A percentile compares a stretch with the other conserved stretches of the same genome.
Conservation (phyloP, 2,797 vertebrate genomes). For the Fistularia tabacaria region DNA sequence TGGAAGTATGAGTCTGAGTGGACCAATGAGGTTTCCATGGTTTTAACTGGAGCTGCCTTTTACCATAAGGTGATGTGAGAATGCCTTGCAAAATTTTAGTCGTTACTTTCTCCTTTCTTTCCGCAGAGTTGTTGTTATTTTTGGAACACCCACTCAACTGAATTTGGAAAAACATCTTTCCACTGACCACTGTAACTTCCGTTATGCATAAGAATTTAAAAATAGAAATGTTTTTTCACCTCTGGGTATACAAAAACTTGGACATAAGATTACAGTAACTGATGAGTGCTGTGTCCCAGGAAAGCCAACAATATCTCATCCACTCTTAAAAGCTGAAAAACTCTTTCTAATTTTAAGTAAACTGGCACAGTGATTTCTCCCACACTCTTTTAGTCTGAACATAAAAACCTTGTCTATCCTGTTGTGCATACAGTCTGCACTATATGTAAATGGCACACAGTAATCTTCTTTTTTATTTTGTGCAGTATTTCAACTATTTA, state of each 20-base stretch:
- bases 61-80: slow-evolving; percentile 89
- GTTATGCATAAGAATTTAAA: neutral
- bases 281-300: slow-evolving; percentile 24
- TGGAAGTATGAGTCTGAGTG: slow-evolving; percentile 99
- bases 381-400: slow-evolving; percentile 7
- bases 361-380: slow-evolving; percentile 8
- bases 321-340: slow-evolving; percentile 25
- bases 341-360: slow-evolving; percentile 23
- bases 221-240: neutral
- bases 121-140: slow-evolving; percentile 4
- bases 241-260: neutral
- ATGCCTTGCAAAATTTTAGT: slow-evolving; percentile 2
- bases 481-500: slow-evolving; percentile 96
- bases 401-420: neutral
- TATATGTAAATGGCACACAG: neutral
- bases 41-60: slow-evolving; percentile 95
- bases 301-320: slow-evolving; percentile 36
- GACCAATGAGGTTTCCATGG: slow-evolving; percentile 99
- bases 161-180: neutral
- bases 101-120: slow-evolving; percentile 2
- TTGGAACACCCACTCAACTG: neutral
- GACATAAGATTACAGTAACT: slow-evolving; percentile 17
- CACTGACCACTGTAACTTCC: neutral
- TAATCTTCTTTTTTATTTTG: slow-evolving; percentile 23
- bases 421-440: slow-evolving; percentile 8